These are phyloP conservation scores for Periplaneta americana DNA, from an alignment of 1,140 invertebrate species.

Conservation along the genomic window DNA sequence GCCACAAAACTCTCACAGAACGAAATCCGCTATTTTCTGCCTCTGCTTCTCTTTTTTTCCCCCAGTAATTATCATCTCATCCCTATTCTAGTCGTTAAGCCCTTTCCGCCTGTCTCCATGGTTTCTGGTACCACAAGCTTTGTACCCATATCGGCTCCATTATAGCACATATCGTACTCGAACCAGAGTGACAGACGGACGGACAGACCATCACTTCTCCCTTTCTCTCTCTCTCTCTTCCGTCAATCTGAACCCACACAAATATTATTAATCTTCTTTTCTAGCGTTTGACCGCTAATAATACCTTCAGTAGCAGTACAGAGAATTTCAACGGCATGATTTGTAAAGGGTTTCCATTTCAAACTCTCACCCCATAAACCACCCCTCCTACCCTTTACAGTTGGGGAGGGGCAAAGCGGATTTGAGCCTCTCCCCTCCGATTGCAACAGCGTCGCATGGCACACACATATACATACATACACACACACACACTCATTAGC, in stretches of 20 bases:
- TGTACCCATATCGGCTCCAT: neutral
- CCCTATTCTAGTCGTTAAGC: neutral
- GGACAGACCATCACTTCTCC: neutral
- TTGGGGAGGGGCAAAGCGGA: conserved; percentile 7
- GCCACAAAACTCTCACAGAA: neutral
- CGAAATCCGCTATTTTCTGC: neutral
- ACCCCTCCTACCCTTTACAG: neutral
- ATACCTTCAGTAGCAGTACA: neutral
- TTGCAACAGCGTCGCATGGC: neutral
- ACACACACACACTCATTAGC: conserved; percentile 9
- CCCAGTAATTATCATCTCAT: neutral
- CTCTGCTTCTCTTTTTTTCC: neutral
- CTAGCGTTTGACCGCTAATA: conserved; percentile 14
- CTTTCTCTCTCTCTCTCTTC: neutral
- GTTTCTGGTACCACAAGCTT: neutral
- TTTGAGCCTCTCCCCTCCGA: neutral
- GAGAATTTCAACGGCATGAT: neutral
- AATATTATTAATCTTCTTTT: conserved; percentile 18
- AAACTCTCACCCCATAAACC: neutral
- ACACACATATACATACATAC: conserved; percentile 2
- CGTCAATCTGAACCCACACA: neutral
- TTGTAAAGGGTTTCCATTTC: neutral
- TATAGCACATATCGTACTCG: neutral
- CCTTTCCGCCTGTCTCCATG: neutral
- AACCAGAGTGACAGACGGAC: neutral